These are phyloP conservation scores for Helobdella robusta DNA, from an alignment of 2,888 invertebrate species.

Conservation along the genomic window DNA sequence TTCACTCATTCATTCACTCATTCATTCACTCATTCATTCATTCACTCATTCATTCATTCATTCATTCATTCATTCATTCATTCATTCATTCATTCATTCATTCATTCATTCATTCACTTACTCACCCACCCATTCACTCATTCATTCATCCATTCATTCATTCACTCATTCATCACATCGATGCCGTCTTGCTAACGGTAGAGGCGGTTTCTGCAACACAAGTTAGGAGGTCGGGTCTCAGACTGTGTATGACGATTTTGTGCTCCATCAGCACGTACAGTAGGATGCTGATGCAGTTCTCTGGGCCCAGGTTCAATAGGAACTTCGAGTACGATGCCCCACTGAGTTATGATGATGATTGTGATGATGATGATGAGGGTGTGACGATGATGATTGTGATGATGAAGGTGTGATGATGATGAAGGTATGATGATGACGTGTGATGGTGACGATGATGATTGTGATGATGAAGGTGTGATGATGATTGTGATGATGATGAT, in stretches of 20 bases:
- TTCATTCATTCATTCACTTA: too few species aligned
- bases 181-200: too few species aligned
- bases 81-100: too few species aligned
- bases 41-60: too few species aligned
- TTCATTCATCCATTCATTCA: too few species aligned
- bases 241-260: conserved; percentile 23
- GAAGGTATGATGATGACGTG: neutral
- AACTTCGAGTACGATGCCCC: conserved; percentile 26
- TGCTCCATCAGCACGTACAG: conserved; percentile 23
- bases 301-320: conserved; percentile 24
- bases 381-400: neutral
- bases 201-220: conserved; percentile 22
- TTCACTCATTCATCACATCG: too few species aligned
- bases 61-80: too few species aligned
- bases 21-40: too few species aligned
- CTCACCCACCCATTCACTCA: too few species aligned
- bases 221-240: conserved; percentile 23
- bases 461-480: neutral
- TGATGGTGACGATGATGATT: neutral
- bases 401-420: neutral
- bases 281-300: conserved; percentile 22
- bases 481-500: neutral
- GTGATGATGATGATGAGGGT: neutral
- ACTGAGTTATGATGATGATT: conserved; percentile 7
- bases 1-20: too few species aligned